Evolutionary conservation across 2,797 vertebrate genomes (phyloP), one percentile per base, ranked within the genome.

Genomic region (Dendrocincla fuliginosa): DNA sequence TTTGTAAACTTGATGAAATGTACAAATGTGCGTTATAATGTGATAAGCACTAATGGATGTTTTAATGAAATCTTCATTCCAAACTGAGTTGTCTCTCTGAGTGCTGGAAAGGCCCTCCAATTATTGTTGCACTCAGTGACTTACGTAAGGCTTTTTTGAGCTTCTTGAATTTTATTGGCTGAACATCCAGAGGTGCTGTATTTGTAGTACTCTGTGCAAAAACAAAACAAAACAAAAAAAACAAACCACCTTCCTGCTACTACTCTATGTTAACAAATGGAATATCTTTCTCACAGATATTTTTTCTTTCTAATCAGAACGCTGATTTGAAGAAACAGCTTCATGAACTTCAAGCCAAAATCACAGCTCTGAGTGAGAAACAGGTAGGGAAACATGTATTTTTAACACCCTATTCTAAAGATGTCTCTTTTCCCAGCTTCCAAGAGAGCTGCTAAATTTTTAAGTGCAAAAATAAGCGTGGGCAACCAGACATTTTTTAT

Each of bases 271-370:
- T 98, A 98, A 98, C 97, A 97, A 97, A 94, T 93, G 96, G 97
- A 98, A 97, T 98, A 96, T 97, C 96, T 98, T 97, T 96, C 97
- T 98, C 97, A 98, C 97, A 98, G 96, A 98, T 98, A 96, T 97
- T 98, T 98, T 98, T 98, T 97, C 96, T 97, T 98, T 97, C 97
- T 98, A 97, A 97, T 92, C 97, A 99, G 99, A 99, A 99, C 11
- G 99, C 99, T 98, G 99, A 99, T 98, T 98, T 99, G 98, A 99
- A 99, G 98, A 99, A 99, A 98, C 99, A 99, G 94, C 99, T 99
- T 97, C 99, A 99, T 89, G 99, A 99, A 98, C 99, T 99, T 93
- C 99, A 99, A 98, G 99, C 99, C 91, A 99, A 99, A 98, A 99
- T 99, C 98, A 99, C 99, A 92, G 99, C 99, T 61, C 98, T 99